Conservation (phyloP, 2,888 invertebrate genomes). For the Aethes cnicana region DNA sequence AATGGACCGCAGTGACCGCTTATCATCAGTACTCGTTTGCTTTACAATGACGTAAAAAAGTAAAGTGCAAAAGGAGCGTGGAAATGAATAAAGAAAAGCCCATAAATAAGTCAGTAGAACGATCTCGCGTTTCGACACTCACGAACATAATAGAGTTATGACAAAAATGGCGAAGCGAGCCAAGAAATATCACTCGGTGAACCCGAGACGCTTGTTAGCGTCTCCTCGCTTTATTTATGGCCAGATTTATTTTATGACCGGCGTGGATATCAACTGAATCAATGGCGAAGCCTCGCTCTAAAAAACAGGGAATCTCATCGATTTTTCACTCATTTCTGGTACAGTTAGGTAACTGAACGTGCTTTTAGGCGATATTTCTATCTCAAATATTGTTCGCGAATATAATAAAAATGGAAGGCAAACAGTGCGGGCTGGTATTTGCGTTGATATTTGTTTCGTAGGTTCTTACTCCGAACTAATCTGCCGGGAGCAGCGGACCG, state of each 20-base stretch:
- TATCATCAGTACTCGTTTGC: too few species aligned
- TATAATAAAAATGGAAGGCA: conserved; percentile 76
- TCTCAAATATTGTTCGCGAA: conserved; percentile 62
- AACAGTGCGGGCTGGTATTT: conserved; percentile 71
- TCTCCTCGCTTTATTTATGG: conserved; percentile 78
- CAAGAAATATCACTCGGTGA: conserved; percentile 78
- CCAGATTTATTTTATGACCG: conserved; percentile 81
- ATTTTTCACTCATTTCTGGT: conserved; percentile 34
- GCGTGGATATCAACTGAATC: conserved; percentile 62
- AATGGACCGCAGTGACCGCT: too few species aligned
- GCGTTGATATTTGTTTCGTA: conserved; percentile 63
- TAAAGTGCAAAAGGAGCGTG: conserved; percentile 25
- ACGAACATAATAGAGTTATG: conserved; percentile 77
- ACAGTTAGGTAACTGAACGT: conserved; percentile 52
- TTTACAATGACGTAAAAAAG: conserved; percentile 4
- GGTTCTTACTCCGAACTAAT: conserved; percentile 73
- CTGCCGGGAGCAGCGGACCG: conserved; percentile 59
- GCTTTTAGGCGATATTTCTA: conserved; percentile 51
- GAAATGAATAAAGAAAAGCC: conserved; percentile 26
- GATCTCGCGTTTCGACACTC: conserved; percentile 76
- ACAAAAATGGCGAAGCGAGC: conserved; percentile 73
- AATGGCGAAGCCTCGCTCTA: conserved; percentile 56
- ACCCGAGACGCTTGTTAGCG: conserved; percentile 83
- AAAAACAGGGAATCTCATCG: conserved; percentile 57
- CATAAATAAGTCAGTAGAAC: conserved; percentile 63